Evolutionary conservation across 2,888 invertebrate species (phyloP).

Genomic region (Dromius quadrimaculatus): DNA sequence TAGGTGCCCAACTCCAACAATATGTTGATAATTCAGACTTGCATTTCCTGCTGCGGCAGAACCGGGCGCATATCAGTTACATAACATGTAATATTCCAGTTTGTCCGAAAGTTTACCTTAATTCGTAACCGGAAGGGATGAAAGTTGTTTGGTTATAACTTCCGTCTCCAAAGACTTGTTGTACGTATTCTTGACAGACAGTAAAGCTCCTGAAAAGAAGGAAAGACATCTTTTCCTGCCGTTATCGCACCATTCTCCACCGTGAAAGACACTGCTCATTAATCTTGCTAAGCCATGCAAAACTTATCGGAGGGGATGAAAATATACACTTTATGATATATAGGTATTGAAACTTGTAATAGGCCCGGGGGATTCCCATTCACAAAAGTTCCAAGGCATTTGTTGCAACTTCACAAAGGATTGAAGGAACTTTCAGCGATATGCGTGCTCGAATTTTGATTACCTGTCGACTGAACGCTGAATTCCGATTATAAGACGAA

Average conservation of each 20-base stretch:
- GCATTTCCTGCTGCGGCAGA: background rate
- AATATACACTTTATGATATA: constrained; percentile 65
- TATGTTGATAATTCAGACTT: background rate
- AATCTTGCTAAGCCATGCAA: constrained; percentile 67
- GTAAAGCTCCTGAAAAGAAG: background rate
- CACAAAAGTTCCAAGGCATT: constrained; percentile 59
- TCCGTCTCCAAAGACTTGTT: constrained; percentile 23
- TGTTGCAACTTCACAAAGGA: constrained; percentile 62
- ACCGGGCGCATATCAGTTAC: constrained; percentile 11
- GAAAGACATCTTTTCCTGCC: constrained; percentile 59
- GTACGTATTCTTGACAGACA: constrained; percentile 29
- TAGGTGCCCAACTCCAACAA: no score
- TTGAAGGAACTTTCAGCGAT: constrained; percentile 62
- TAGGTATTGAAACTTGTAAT: constrained; percentile 66
- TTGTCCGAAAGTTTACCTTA: constrained; percentile 41
- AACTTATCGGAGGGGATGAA: constrained; percentile 63
- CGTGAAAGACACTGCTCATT: constrained; percentile 65
- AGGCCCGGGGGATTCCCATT: constrained; percentile 63
- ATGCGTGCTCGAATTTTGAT: constrained; percentile 62
- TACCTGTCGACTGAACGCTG: constrained; percentile 59
- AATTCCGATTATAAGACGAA: constrained; percentile 41
- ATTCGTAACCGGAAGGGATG: constrained; percentile 49
- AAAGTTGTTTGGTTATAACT: constrained; percentile 41
- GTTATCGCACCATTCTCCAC: constrained; percentile 57
- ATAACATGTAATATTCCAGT: constrained; percentile 37